Evolutionary conservation across 2,888 invertebrate species (phyloP).

Genomic region (Morinoia aosen): DNA sequence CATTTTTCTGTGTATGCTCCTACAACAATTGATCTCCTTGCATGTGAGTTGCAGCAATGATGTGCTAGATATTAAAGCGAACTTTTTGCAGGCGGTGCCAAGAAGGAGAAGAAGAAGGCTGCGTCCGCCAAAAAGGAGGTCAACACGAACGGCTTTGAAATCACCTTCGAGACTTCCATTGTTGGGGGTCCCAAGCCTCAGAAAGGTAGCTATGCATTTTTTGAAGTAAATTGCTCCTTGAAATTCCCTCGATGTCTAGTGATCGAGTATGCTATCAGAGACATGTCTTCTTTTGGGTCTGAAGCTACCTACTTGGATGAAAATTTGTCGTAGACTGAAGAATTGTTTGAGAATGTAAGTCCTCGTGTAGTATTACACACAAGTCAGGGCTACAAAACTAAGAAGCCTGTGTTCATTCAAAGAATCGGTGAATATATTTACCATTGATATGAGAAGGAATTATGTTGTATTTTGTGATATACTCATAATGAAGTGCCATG

Average conservation of each 20-base stretch:
- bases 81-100: background rate
- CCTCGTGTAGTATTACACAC: no score
- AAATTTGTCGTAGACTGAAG: no score
- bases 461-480: no score
- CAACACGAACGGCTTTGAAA: constrained; percentile 52
- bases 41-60: background rate
- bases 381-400: no score
- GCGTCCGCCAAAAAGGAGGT: constrained; percentile 17
- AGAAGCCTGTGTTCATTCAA: no score
- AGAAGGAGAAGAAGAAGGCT: constrained; percentile 44
- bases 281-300: no score
- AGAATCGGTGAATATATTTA: no score
- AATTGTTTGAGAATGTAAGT: no score
- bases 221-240: background rate
- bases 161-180: constrained; percentile 43
- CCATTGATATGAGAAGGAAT: no score
- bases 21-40: background rate
- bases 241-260: background rate
- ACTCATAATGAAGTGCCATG: no score
- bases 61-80: background rate
- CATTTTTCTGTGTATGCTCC: background rate
- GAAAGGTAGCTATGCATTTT: background rate
- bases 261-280: no score
- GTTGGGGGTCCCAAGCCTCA: constrained; percentile 26
- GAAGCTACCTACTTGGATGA: no score